These are phyloP conservation scores for Gonatopus flavifemur DNA, from an alignment of 1,140 invertebrate genomes.

Conservation along the genomic window DNA sequence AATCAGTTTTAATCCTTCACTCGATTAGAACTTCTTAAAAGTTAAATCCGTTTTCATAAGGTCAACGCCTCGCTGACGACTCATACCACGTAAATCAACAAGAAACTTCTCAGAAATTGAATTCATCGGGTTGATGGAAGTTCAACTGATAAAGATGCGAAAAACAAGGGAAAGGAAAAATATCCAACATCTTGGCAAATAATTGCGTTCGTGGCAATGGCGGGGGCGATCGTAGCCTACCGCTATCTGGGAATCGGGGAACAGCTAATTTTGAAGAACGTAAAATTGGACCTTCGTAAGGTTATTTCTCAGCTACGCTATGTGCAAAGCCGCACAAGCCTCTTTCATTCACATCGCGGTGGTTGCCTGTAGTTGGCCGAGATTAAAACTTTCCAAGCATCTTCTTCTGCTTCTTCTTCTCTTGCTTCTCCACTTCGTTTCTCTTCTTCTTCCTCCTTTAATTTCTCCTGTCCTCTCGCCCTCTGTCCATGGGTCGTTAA, in stretches of 20 bases:
- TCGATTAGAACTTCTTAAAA: no score
- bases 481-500: constrained; percentile 20
- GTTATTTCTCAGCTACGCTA: constrained; percentile 19
- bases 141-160: no score
- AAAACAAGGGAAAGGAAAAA: background rate
- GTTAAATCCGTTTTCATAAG: no score
- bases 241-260: background rate
- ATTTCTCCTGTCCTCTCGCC: constrained; percentile 8
- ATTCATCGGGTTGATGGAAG: no score
- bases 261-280: constrained; percentile 23
- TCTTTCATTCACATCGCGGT: no score
- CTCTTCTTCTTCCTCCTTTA: background rate
- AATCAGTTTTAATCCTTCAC: no score
- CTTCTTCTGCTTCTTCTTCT: background rate
- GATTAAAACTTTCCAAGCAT: constrained; percentile 28
- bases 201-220: no score
- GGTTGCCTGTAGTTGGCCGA: constrained; percentile 17
- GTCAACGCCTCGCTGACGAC: no score
- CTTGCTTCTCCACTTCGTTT: background rate
- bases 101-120: no score
- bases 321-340: constrained; percentile 24
- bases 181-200: background rate
- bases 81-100: no score
- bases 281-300: constrained; percentile 29
- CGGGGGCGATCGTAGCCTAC: no score